These are phyloP conservation scores for Ailuropoda melanoleuca DNA, from an alignment of 2,113 vertebrate species.

Conservation along the genomic window DNA sequence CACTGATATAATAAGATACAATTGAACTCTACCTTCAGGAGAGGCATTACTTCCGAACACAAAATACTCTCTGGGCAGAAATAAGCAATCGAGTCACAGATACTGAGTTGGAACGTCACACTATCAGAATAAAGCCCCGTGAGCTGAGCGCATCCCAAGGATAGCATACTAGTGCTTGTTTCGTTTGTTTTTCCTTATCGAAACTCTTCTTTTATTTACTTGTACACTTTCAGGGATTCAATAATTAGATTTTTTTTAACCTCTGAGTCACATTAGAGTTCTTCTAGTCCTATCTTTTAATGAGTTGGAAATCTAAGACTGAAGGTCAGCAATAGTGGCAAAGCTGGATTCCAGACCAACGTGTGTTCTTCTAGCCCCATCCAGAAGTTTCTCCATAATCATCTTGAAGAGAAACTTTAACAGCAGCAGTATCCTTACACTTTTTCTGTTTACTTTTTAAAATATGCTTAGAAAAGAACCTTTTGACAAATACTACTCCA, in stretches of 20 bases:
- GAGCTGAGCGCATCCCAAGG: background rate
- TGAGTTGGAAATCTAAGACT: background rate
- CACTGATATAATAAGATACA: slow-evolving; percentile 43
- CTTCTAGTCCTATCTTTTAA: background rate
- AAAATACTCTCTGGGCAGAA: slow-evolving; percentile 53
- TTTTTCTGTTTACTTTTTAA: background rate
- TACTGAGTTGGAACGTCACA: background rate
- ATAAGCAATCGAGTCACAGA: slow-evolving; percentile 6
- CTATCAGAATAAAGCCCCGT: background rate
- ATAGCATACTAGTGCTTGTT: background rate
- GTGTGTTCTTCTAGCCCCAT: rapidly evolving
- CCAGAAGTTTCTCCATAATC: rapidly evolving
- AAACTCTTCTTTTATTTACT: background rate
- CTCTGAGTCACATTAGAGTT: background rate
- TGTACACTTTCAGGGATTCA: background rate
- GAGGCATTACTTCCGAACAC: background rate
- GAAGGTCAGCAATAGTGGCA: background rate
- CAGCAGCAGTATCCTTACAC: background rate
- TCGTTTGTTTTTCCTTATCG: background rate
- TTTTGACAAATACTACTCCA: slow-evolving; percentile 80
- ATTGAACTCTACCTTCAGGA: slow-evolving; percentile 46
- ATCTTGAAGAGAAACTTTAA: background rate
- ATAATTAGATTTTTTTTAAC: background rate
- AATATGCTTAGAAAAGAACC: background rate
- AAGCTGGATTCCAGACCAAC: background rate